These are phyloP conservation scores for Corythornis vintsioides DNA, from an alignment of 2,113 vertebrate species.

Conservation along the genomic window DNA sequence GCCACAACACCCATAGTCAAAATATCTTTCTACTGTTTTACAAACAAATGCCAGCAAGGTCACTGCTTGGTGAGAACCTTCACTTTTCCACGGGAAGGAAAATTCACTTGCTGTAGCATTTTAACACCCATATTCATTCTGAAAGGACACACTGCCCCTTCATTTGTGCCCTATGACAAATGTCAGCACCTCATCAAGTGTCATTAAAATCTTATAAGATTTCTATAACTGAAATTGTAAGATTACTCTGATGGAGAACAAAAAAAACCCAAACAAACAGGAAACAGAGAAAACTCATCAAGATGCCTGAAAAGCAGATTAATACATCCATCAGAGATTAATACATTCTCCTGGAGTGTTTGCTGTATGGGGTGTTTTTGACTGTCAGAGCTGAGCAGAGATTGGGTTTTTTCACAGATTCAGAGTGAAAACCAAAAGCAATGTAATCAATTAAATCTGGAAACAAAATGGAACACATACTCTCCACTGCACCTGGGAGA, in stretches of 20 bases:
- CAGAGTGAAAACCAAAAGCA: not conserved
- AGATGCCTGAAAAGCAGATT: not conserved
- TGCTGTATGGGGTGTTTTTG: not conserved
- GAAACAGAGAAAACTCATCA: not conserved
- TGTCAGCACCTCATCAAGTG: not conserved
- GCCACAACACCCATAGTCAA: too few species aligned
- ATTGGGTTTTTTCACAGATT: not conserved
- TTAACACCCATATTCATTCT: not conserved
- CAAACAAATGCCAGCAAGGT: too few species aligned
- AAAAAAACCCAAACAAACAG: fast-evolving
- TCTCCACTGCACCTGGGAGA: not conserved
- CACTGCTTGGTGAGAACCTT: too few species aligned
- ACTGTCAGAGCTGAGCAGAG: not conserved
- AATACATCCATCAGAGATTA: not conserved
- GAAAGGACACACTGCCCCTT: not conserved
- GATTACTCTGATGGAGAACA: not conserved
- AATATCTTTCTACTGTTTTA: too few species aligned
- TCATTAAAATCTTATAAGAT: constrained; percentile 4
- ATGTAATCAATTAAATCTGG: not conserved
- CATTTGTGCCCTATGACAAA: not conserved
- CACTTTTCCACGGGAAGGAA: too few species aligned
- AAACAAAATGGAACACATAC: not conserved
- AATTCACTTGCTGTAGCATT: too few species aligned
- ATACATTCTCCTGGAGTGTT: not conserved
- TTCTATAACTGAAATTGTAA: not conserved